Evolutionary conservation across 2,888 invertebrate species (phyloP).

Genomic region (Anorthoa munda): DNA sequence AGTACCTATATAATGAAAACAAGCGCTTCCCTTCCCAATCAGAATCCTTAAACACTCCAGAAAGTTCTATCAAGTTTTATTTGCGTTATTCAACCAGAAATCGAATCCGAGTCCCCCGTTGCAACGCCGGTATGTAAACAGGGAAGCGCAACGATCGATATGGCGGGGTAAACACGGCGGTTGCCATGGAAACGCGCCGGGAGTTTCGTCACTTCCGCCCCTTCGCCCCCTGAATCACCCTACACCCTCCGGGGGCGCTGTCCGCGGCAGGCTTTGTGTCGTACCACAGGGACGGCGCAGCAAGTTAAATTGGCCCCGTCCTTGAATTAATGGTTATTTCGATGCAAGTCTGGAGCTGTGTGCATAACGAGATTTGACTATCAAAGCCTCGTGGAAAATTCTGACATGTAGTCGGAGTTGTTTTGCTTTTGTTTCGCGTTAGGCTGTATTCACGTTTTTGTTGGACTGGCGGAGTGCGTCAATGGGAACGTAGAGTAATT

Average conservation of each 20-base stretch:
- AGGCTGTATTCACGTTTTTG: slow-evolving; percentile 4
- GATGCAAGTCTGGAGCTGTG: slow-evolving; percentile 49
- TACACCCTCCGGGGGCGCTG: slow-evolving; percentile 72
- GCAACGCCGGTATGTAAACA: slow-evolving; percentile 82
- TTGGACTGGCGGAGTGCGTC: not conserved
- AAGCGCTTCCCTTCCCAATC: not conserved
- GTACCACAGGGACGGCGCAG: slow-evolving; percentile 56
- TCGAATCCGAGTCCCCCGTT: slow-evolving; percentile 64
- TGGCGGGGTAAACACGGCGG: slow-evolving; percentile 90
- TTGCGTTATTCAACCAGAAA: slow-evolving; percentile 57
- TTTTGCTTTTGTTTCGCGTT: slow-evolving; percentile 23
- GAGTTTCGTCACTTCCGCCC: slow-evolving; percentile 85
- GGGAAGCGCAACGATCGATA: slow-evolving; percentile 86
- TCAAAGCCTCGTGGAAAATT: slow-evolving; percentile 47
- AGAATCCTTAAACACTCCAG: slow-evolving; percentile 31
- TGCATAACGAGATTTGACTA: slow-evolving; percentile 60
- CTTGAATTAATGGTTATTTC: slow-evolving; percentile 64
- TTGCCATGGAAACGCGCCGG: slow-evolving; percentile 86
- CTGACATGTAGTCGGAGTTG: slow-evolving; percentile 27
- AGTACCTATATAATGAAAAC: slow-evolving; percentile 22
- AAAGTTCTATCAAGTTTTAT: slow-evolving; percentile 37
- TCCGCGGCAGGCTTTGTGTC: slow-evolving; percentile 73
- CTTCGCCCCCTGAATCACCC: slow-evolving; percentile 58
- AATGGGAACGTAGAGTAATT: slow-evolving; percentile 6
- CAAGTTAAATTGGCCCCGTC: slow-evolving; percentile 66